Conservation (phyloP, 64 coral and sea anemone genomes). For the Stichodactyla helianthus region DNA sequence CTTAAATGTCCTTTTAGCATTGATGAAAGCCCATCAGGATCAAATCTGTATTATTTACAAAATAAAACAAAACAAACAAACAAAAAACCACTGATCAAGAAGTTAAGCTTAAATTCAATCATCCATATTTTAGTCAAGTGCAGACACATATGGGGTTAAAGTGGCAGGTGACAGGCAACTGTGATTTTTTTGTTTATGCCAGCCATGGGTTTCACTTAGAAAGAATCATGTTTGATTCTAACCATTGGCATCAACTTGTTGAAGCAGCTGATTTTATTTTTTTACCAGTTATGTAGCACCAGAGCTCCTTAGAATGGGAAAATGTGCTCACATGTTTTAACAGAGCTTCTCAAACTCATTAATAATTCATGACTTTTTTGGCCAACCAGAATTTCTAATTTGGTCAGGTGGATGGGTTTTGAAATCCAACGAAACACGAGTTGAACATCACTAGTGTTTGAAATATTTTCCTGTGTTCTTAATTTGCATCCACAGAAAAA, state of each 20-base stretch:
- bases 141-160: slow-evolving; percentile 55
- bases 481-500: too few species aligned
- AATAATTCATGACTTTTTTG: too few species aligned
- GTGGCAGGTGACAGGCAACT: slow-evolving; percentile 34
- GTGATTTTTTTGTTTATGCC: slow-evolving; percentile 61
- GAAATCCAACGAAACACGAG: too few species aligned
- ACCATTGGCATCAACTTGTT: neutral
- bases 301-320: neutral
- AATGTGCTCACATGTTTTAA: too few species aligned
- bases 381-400: too few species aligned
- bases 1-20: slow-evolving; percentile 50
- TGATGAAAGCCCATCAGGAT: slow-evolving; percentile 15
- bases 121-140: slow-evolving; percentile 61
- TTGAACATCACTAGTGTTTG: too few species aligned
- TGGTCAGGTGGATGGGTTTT: too few species aligned
- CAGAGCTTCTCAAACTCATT: too few species aligned
- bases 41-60: slow-evolving; percentile 14
- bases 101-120: slow-evolving; percentile 30
- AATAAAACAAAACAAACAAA: too few species aligned
- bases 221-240: slow-evolving; percentile 40
- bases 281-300: slow-evolving; percentile 8
- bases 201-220: slow-evolving; percentile 52
- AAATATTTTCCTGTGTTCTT: too few species aligned
- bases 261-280: slow-evolving; percentile 4
- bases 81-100: neutral